Percentiles rank a stretch among this genome's conserved stretches.
phyloP scores from a whole-genome alignment of 2,113 vertebrate species.

The Toxostoma redivivum region DNA sequence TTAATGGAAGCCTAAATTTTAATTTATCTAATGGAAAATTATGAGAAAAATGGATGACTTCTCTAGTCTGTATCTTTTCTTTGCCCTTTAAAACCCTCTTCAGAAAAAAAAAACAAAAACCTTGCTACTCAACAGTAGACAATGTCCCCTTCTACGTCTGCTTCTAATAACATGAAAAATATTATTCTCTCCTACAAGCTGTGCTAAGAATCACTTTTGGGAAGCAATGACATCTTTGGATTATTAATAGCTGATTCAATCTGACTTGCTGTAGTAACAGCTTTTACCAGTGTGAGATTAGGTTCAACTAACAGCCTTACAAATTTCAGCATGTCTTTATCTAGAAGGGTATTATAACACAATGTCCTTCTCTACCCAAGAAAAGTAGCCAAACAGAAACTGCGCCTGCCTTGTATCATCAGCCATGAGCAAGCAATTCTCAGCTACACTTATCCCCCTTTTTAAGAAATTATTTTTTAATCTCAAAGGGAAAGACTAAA shows the following conservation, averaged over 20 bases:
- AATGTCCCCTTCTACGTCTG: not conserved
- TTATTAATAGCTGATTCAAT: constrained; percentile 67
- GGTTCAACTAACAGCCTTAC: constrained; percentile 23
- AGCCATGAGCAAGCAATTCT: not conserved
- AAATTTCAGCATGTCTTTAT: constrained; percentile 20
- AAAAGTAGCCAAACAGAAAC: not conserved
- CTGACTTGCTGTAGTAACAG: constrained; percentile 54
- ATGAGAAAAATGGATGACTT: accelerated
- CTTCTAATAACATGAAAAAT: constrained; percentile 28
- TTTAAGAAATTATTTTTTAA: not conserved
- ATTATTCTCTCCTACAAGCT: not conserved
- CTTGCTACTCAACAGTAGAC: not conserved
- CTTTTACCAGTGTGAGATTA: constrained; percentile 59
- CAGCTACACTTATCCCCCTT: not conserved
- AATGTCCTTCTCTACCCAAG: not conserved
- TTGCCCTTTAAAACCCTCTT: not conserved
- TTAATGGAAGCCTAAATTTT: not conserved
- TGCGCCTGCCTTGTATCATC: not conserved
- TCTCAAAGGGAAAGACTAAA: not conserved
- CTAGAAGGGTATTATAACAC: not conserved
- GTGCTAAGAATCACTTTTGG: constrained; percentile 38
- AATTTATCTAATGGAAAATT: not conserved
- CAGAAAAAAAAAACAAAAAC: not conserved
- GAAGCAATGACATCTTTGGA: constrained; percentile 54
- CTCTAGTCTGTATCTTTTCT: not conserved